Evolutionary conservation across 1,140 invertebrate genomes (phyloP), one percentile per base, ranked within the genome.

Genomic region (Bombus vancouverensis): DNA sequence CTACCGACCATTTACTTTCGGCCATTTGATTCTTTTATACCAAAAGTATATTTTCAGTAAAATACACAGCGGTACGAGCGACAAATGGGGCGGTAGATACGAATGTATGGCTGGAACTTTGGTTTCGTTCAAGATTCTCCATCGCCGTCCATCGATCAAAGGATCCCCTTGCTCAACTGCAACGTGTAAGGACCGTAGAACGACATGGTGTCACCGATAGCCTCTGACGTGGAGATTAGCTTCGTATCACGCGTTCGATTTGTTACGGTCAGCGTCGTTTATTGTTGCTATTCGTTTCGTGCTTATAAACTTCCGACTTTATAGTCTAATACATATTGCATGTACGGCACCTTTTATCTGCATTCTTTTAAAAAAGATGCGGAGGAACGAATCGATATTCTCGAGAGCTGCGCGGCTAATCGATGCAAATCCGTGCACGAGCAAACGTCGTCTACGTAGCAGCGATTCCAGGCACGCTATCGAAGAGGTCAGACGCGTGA

Each of bases 401-500:
- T 39, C 57, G 34, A 18, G 28, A 47, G 57, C 4, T 34, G 6
- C 28, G 71, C 53, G 59, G 42, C 62, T 81, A 85, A 85, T 85
- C 80, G 72, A 85, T 85, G 83, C 70, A 81, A 85, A 85, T 81
- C 78, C 70, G 70, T 81, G 78, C 37, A 37, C 83, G 70, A 68
- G 78, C 32, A 42, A 81, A 81, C 77, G 83, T 57, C 78, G 68
- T n/a, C 13, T 47, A 65, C 42, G n/a, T 18, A 70, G 66, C 53
- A 22, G 39, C 57, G 83, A 85, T 85, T 80, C 83, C 76, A 42
- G 76, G 76, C 83, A 85, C 76, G 83, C 76, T 77, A 44, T 85
- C 83, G 79, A 85, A 80, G 71, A 85, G 84, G 84, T 81, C 78
- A 81, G 71, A 70, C 84, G 84, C 84, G 84, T 75, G 84, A 85